Evolutionary conservation across 1,140 invertebrate genomes (phyloP).

Genomic region (Scaptomyza montana): DNA sequence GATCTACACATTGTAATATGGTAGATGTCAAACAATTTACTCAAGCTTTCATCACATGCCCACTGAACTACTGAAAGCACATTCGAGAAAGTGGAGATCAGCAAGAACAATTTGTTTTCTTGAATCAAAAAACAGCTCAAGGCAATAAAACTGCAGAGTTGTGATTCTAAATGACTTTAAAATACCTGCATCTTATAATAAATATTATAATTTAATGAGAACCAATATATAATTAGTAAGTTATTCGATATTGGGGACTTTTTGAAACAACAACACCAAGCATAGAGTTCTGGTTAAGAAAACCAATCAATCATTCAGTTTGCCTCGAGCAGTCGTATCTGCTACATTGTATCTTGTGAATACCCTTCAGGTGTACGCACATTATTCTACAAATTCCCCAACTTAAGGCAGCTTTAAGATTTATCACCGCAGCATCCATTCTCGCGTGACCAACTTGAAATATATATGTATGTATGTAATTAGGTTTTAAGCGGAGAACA

Average conservation of each 20-base stretch:
- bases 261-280: not conserved
- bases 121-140: slow-evolving; percentile 26
- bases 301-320: slow-evolving; percentile 6
- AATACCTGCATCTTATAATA: not conserved
- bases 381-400: slow-evolving; percentile 41
- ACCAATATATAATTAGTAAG: not conserved
- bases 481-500: not conserved
- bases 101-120: slow-evolving; percentile 1
- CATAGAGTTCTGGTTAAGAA: slow-evolving; percentile 7
- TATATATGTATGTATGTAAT: not conserved
- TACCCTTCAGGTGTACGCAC: slow-evolving; percentile 4
- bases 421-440: slow-evolving; percentile 38
- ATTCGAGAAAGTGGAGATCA: slow-evolving; percentile 8
- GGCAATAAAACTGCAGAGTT: not conserved
- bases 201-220: no score
- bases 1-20: slow-evolving; percentile 28
- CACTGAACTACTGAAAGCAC: slow-evolving; percentile 12
- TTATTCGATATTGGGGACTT: not conserved
- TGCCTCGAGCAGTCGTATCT: not conserved
- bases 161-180: no score
- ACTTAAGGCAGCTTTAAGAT: slow-evolving; percentile 44
- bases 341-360: slow-evolving; percentile 25
- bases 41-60: no score
- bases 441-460: slow-evolving; percentile 54
- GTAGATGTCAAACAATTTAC: slow-evolving; percentile 47